Base-by-base conservation (phyloP, 2,797 vertebrate genomes). In the Calcarius lapponicus region DNA sequence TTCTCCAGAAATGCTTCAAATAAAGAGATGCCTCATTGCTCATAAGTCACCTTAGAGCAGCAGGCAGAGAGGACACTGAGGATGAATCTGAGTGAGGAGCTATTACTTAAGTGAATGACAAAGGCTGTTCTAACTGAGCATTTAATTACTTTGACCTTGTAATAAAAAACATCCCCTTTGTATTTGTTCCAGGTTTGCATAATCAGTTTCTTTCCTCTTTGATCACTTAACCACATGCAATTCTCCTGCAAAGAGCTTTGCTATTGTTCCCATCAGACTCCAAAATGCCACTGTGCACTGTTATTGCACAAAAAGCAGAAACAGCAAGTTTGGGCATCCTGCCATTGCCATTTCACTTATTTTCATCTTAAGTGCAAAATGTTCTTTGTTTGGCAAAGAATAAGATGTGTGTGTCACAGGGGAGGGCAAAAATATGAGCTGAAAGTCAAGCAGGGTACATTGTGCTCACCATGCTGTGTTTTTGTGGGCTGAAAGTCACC, bases 301-400 rank as follows among this genome's bases (percentile, higher is more conserved):
- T 73, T 94, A 94, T 42, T 92, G 64, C 88, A 92, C 74, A 74
- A 86, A 93, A 93, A 91, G 80, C 87, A 94, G 84, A 90, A 97
- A 81, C 89, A 95, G 89, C 83, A 61, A 94, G 62, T 80, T 88
- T 53, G 70, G 95, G 93, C 91, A 79, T 71, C 62, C 73, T 80
- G 91, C 95, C 94, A 72, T 31, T 82, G 43, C 75, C 65, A 91
- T 96, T 94, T 92, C 89, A 89, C 74, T 96, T 87, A 82, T 95
- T 97, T 96, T 94, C 92, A 69, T 94, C 86, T 90, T 58, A 86
- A 95, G 82, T 84, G 95, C 87, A 93, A 94, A 95, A 58, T 61
- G 48, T 76, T 82, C 69, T 93, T 91, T 85, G 43, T 80, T 66
- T 88, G 72, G 92, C 88, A 96, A 86, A 93, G 82, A 94, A 69